Base-by-base conservation (phyloP, 2,113 vertebrate species). In the Trichechus manatus region DNA sequence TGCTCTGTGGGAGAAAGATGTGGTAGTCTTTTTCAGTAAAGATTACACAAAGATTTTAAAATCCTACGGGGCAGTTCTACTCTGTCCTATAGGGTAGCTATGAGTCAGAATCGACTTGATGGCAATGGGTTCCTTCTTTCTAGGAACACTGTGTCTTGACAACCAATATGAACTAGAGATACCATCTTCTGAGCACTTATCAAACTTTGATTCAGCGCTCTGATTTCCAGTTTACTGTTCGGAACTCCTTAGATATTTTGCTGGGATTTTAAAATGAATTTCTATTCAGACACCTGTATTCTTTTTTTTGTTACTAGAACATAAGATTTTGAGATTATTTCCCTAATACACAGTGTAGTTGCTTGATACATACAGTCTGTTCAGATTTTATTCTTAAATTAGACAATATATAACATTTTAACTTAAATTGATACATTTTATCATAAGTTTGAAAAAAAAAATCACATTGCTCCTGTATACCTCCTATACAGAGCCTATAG, bases 381-480 rank as follows among this genome's bases (percentile, higher is more conserved):
- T 85, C 29, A 53, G 3, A 88, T 96, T 88, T 91, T 2, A 84
- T n/a, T 80, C 20, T 31, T 72, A 59, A 17, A 13, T 77, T 77
- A 85, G 64, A 93, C 3, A 44, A 5, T 20, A 13, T 11, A 7
- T 39, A 81, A 64, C 4, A 61, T n/a, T 93, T 66, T n/a, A 4
- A 79, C 61, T 96, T 72, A 83, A 72, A 86, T 78, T 14, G 31
- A 78, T 82, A 59, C 0, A 70, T 79, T 27, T 86, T 63, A 47
- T 50, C 80, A 17, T 82, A 27, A 78, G 27, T 19, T 75, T 84
- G 64, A 68, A 84, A 82, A 92, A 82, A 92, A 88, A n/a, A 44
- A 70, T 33, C 10, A 29, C 4, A 31, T 56, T 90, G 3, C 2
- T 19, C 25, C 22, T 91, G 10, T 47, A 47, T 47, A 47, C 7